These are phyloP conservation scores for Gymnogyps californianus DNA, from an alignment of 2,113 vertebrate genomes.

Conservation along the genomic window DNA sequence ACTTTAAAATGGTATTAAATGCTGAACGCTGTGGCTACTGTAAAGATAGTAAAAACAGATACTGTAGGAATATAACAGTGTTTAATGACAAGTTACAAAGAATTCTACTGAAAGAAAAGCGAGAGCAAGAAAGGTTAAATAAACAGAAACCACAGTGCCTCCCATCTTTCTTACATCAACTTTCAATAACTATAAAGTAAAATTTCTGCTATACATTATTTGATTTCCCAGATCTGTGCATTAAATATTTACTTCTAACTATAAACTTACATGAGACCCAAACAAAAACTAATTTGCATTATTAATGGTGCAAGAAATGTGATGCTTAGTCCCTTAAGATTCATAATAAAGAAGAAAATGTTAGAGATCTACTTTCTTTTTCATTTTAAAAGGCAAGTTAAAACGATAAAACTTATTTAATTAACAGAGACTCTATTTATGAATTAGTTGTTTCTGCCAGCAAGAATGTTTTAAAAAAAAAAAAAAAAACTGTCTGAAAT, in stretches of 20 bases:
- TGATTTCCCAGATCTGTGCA: constrained; percentile 58
- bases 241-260: constrained; percentile 75
- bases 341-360: constrained; percentile 49
- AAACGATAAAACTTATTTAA: constrained; percentile 70
- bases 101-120: constrained; percentile 38
- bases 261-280: constrained; percentile 46
- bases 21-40: not conserved
- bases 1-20: constrained; percentile 25
- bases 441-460: constrained; percentile 63
- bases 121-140: constrained; percentile 43
- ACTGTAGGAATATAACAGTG: constrained; percentile 11
- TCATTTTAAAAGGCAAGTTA: constrained; percentile 60
- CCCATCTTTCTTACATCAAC: constrained; percentile 45
- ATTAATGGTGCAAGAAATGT: constrained; percentile 68
- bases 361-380: constrained; percentile 54
- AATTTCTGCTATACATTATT: not conserved
- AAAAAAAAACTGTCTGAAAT: constrained; percentile 59
- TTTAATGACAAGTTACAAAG: constrained; percentile 54
- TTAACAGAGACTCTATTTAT: constrained; percentile 68
- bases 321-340: constrained; percentile 42
- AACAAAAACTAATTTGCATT: constrained; percentile 72
- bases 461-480: constrained; percentile 37
- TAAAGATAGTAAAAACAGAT: constrained; percentile 51
- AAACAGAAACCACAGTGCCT: constrained; percentile 25
- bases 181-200: not conserved